Base-by-base conservation (phyloP, 2,113 vertebrate species). In the Narcine bancroftii region DNA sequence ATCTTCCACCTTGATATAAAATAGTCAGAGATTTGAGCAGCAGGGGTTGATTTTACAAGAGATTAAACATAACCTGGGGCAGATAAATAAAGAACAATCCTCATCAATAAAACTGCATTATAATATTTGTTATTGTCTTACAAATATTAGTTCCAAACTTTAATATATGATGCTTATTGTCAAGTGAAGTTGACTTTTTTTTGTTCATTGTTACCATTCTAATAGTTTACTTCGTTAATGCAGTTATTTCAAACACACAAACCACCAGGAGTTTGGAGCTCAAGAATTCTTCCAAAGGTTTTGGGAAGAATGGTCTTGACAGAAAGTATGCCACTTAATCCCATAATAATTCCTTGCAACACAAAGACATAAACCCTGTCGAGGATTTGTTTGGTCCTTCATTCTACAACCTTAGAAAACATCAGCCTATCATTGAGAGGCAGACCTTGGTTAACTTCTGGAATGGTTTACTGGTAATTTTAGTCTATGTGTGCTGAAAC, bases 141-240 rank as follows among this genome's bases (percentile, higher is more conserved):
- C 81, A 87, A 87, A 87, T 85, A 85, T 56, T 87, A 15, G n/a
- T n/a, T 85, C 50, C 56, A 33, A 87, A 60, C 33, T 87, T 60
- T 63, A 87, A 87, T 87, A 87, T 36, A 47, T 15, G 19, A 21
- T 63, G 29, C 60, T 87, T 87, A 87, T 19, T 60, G 81, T n/a
- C 81, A 87, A 63, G 81, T 63, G 56, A n/a, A 87, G 29, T 53
- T 83, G 47, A 47, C 45, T 45, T 21, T 13, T 11, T n/a, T 33
- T 83, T 15, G 9, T 15, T 10, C 79, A 53, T 45, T 81, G 45
- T 81, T 47, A 19, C 33, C 81, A 47, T n/a, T 60, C 81, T 56
- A 60, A 21, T 87, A 33, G 33, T 21, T 83, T 83, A 33, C 5
- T 60, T 63, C 36, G 36, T 87, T 60, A 87, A 63, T 60, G 53